Base-by-base conservation (phyloP, 2,888 invertebrate species). In the Caradrina clavipalpis region DNA sequence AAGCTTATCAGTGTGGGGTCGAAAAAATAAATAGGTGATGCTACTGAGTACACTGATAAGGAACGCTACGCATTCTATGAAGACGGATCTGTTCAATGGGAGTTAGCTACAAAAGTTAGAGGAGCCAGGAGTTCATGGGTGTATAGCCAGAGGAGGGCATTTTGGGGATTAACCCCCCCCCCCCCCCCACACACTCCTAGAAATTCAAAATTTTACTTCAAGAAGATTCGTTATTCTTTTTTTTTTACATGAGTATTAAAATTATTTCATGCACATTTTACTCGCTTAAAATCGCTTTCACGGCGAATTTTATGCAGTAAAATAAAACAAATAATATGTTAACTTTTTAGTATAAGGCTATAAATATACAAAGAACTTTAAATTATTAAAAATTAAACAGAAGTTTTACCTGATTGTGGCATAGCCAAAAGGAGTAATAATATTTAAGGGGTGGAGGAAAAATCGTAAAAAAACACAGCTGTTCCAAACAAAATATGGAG, bases 1-100 rank as follows among this genome's bases (percentile, higher is more conserved):
- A 92, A 91, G 80, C 86, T 91, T 93, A 94, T 93, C 93, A 86
- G 78, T 76, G 65, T 62, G 51, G 56, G 66, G 69, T 82, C 65
- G 66, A 78, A 83, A 81, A 77, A 82, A 69, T 75, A 80, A 78
- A 70, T 72, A 78, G 69, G 53, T 72, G 76, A 83, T 69, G 79
- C 53, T 68, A 62, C 63, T 47, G 51, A 39, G 47, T 39, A 26
- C 17, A 35, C 63, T 72, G 84, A 83, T 84, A 83, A 84, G 73
- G 17, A 76, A 62, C 35, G 51, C 54, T 69, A 68, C 39, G 68
- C 57, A 63, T 66, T 74, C 13, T 70, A 22, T 57, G 39, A 77
- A 71, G 59, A 63, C 60, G 59, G 62, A 42, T 42, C 13, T 64
- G 17, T 68, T 50, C 17, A 55, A 26, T 47, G 50, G 59, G 54